These are phyloP conservation scores for Drosophila pseudotakahashii DNA, from an alignment of 2,888 invertebrate species.

Conservation along the genomic window DNA sequence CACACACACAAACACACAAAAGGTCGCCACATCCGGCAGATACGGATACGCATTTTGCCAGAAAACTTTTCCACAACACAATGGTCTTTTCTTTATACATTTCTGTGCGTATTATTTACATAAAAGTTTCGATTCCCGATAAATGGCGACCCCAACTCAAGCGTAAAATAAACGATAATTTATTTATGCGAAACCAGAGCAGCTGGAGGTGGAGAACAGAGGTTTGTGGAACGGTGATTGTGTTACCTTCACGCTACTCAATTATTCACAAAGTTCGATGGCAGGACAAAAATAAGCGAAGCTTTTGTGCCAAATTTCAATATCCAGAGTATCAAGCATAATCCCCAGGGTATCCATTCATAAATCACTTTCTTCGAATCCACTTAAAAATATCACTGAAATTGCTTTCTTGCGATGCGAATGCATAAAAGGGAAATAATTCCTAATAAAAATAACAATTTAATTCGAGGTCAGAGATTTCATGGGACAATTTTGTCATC, in stretches of 20 bases:
- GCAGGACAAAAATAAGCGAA: slow-evolving; percentile 19
- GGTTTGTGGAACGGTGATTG: neutral
- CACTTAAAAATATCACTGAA: slow-evolving; percentile 29
- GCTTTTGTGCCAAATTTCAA: slow-evolving; percentile 22
- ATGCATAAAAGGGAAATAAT: slow-evolving; percentile 30
- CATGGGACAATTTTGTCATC: slow-evolving; percentile 4
- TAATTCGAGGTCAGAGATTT: slow-evolving; percentile 13
- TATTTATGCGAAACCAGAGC: slow-evolving; percentile 50
- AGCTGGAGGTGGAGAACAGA: slow-evolving; percentile 1
- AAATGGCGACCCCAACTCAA: slow-evolving; percentile 28
- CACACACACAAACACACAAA: slow-evolving; percentile 72
- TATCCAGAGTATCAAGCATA: slow-evolving; percentile 13
- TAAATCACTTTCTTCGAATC: slow-evolving; percentile 22
- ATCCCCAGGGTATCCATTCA: slow-evolving; percentile 20
- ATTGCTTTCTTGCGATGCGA: slow-evolving; percentile 20
- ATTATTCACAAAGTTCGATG: slow-evolving; percentile 21
- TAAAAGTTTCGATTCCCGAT: slow-evolving; percentile 48
- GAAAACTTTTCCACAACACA: slow-evolving; percentile 13
- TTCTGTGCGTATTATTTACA: slow-evolving; percentile 51
- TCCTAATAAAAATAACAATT: slow-evolving; percentile 21
- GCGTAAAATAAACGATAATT: slow-evolving; percentile 45
- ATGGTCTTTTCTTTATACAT: slow-evolving; percentile 1
- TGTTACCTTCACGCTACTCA: slow-evolving; percentile 4
- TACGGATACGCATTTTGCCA: slow-evolving; percentile 17
- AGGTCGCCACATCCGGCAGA: slow-evolving; percentile 54